Base-by-base conservation (phyloP, 2,113 vertebrate genomes). In the Petroica traversi region DNA sequence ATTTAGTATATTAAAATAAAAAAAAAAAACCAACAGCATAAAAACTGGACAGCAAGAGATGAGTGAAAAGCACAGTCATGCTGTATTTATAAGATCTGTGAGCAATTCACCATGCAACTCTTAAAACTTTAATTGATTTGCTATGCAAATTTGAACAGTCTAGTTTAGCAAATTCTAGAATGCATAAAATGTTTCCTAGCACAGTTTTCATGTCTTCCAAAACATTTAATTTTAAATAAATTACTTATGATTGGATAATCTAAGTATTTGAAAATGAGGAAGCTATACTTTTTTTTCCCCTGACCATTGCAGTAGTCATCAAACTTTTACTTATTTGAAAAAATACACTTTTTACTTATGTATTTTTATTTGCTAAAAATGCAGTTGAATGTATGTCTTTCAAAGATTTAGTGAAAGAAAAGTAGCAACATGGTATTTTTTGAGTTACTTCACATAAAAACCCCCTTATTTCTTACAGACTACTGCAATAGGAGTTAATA, bases 111-210 rank as follows among this genome's bases (percentile, higher is more conserved):
- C 36, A 66, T 76, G 64, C 18, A 86, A 74, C 74, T 55, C 38
- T 92, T 78, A 76, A 76, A 93, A 61, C 43, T 73, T 94, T 86
- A 92, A 85, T 85, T 93, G 86, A 84, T 91, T 82, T 64, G 2
- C 23, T 59, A 57, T 84, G 75, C 20, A 77, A 87, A 92, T 82
- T 92, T 87, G 22, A 92, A 51, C 38, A 76, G 14, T 16, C 46
- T 74, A 34, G 33, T 89, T 83, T 91, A 89, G 20, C 8, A 88
- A 84, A 85, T 82, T n/a, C 17, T 61, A 46, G 18, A 66, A 41
- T 51, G 31, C 66, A 38, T 85, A 26, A 84, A 64, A 93, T 57
- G 3, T 58, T 90, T 91, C 68, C 26, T 40, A 55, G 12, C 1
- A 0, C 51, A 77, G 3, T 52, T 73, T 14, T 72, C 49, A 22